A percentile compares a stretch with the other conserved stretches of the same genome.
phyloP scores from a whole-genome alignment of 2,113 vertebrate species.

The Collichthys lucidus region DNA sequence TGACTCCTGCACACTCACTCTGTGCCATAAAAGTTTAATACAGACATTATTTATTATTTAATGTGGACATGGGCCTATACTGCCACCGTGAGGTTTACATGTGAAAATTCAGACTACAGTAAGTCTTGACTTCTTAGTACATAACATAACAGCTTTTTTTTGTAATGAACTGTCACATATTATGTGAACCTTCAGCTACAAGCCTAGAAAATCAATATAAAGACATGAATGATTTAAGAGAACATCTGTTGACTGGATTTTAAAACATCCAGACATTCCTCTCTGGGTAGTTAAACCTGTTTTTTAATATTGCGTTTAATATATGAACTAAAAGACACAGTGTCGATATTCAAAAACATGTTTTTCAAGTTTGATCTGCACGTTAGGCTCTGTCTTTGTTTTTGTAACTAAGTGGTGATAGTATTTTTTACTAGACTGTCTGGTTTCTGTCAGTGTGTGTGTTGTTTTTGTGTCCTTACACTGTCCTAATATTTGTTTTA shows the following conservation, averaged over 20 bases:
- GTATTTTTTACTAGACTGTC: conserved; percentile 10
- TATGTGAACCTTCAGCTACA: not conserved
- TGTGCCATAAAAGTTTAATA: no score
- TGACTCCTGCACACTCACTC: no score
- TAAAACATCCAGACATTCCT: not conserved
- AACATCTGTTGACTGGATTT: not conserved
- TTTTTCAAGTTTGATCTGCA: not conserved
- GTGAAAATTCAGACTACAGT: not conserved
- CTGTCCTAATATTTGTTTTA: conserved; percentile 68
- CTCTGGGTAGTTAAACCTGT: not conserved
- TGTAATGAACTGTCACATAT: not conserved
- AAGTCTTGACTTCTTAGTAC: not conserved
- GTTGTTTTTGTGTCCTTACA: conserved; percentile 43
- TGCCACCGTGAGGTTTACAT: conserved; percentile 43
- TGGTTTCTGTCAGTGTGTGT: conserved; percentile 50
- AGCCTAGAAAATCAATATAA: not conserved
- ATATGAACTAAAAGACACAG: not conserved
- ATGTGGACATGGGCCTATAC: not conserved
- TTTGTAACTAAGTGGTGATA: not conserved
- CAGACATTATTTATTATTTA: no score
- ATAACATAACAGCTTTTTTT: not conserved
- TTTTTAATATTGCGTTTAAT: not conserved
- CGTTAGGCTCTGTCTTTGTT: not conserved
- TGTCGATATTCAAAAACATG: not conserved
- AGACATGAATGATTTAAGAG: not conserved